Base-by-base conservation (phyloP, 1,140 invertebrate species). In the Drosophila sucinea region DNA sequence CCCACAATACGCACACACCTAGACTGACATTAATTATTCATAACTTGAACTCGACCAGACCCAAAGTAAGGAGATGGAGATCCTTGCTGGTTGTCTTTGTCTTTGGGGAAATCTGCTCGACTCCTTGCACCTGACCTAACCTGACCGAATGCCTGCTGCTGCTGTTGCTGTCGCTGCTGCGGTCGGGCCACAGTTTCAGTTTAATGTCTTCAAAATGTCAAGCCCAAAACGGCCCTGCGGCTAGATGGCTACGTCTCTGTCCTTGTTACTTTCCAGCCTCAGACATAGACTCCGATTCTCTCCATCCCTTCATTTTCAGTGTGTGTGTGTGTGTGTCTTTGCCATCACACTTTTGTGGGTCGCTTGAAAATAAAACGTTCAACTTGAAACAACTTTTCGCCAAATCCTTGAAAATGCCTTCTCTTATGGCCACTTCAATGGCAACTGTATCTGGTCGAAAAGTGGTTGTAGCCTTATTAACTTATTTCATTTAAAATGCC, bases 181-280 rank as follows among this genome's bases (percentile, higher is more conserved):
- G 71, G 79, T 71, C 79, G 62, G 79, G 72, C 69, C 76, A 75
- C 83, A 79, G 82, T 77, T 77, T 82, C 82, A 76, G 76, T 83
- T 86, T 87, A 87, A 87, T 87, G 82, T 86, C 82, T 79, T 73
- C 71, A 66, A 71, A 86, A 86, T 83, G 84, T 87, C 83, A 87
- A 79, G 76, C 55, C 63, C 66, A 64, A 58, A 69, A 17, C 56
- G 62, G 70, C 67, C 44, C 83, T 83, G 72, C 56, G 69, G 67
- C 44, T 54, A 33, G 2, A 23, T 35, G 40, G 66, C 67, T 81
- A 73, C 33, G 63, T 78, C 51, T 67, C 68, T 61, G 27, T 44
- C 73, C 7, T 40, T 23, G 1, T 23, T 8, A 23, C 17, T 3
- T 27, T 3, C 44, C 23, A 2, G 8, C 0, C 40, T 41, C 40